Base-by-base conservation (phyloP, 2,888 invertebrate genomes). In the Synanthedon vespiformis region DNA sequence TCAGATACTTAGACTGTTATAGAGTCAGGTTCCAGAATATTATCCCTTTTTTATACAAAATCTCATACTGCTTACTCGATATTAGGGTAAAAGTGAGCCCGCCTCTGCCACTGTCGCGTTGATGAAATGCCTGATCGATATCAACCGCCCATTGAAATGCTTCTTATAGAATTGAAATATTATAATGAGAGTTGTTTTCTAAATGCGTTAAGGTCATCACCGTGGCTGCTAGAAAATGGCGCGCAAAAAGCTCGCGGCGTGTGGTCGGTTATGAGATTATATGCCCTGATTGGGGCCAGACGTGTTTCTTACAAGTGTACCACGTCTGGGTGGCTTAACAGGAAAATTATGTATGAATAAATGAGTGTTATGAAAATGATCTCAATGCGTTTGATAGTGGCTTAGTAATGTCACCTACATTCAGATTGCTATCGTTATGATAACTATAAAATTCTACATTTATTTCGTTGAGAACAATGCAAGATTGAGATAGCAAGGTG, bases 91-190 rank as follows among this genome's bases (percentile, higher is more conserved):
- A 44, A 13, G n/a, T 14, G n/a, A 72, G 72, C 68, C 68, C 70
- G 58, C 63, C 65, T 62, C 60, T 49, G 51, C 62, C 64, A 65
- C 67, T 71, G 75, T 76, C 74, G 73, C 70, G 67, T 74, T 78
- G 81, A 82, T 84, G 84, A 80, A 81, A 80, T 74, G 74, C 73
- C 71, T 69, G 84, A 84, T 84, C 76, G 66, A 67, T 81, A 84
- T 82, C 83, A 66, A 58, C 63, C 67, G 64, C 67, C 77, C 74
- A 82, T 85, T 80, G 77, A 82, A 83, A 76, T 81, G 73, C 72
- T 70, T 71, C 71, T 67, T 67, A 62, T 64, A 74, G 62, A 72
- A 72, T 70, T 70, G 71, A 70, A 70, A 70, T 72, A 69, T 67
- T 53, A 53, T 53, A 56, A 54, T 54, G 52, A 55, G 53, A 52